These are phyloP conservation scores for Euspilapteryx auroguttella DNA, from an alignment of 2,888 invertebrate species.

Conservation along the genomic window DNA sequence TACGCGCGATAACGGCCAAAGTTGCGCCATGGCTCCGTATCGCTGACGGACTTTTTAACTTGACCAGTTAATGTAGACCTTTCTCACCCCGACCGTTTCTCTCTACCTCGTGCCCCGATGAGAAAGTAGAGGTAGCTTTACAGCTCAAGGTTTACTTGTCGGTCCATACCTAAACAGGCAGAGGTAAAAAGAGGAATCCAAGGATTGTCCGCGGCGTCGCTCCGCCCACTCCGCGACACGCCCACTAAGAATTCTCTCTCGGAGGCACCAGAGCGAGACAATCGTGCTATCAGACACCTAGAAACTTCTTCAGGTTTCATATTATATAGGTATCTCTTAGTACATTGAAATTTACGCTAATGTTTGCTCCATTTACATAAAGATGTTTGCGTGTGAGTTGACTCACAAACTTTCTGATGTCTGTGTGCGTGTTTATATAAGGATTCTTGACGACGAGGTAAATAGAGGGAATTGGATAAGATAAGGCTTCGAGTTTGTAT, in stretches of 20 bases:
- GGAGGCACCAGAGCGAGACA: slow-evolving; percentile 32
- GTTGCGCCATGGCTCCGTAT: slow-evolving; percentile 52
- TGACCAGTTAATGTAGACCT: background rate
- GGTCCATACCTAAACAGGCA: slow-evolving; percentile 39
- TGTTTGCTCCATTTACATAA: too few species aligned
- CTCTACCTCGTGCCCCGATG: slow-evolving; percentile 4
- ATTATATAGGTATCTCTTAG: too few species aligned
- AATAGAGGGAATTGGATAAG: too few species aligned
- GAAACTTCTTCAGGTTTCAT: slow-evolving; percentile 31
- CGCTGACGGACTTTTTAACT: slow-evolving; percentile 7
- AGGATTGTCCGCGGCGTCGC: slow-evolving; percentile 49
- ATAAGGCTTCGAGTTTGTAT: too few species aligned
- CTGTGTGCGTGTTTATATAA: too few species aligned
- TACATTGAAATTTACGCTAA: too few species aligned
- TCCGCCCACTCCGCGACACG: slow-evolving; percentile 41
- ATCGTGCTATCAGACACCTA: background rate
- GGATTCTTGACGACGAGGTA: too few species aligned
- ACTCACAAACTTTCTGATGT: too few species aligned
- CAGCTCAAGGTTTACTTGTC: slow-evolving; percentile 32
- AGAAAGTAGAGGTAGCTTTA: too few species aligned
- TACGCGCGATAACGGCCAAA: slow-evolving; percentile 58
- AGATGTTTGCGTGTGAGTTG: too few species aligned
- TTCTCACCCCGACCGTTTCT: background rate
- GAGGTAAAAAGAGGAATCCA: slow-evolving; percentile 53
- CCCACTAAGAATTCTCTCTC: slow-evolving; percentile 33